Percentiles rank a stretch among this genome's conserved stretches.
These are phyloP conservation scores for Leptinotarsa juncta DNA, from an alignment of 2,888 invertebrate genomes.

Conservation along the genomic window DNA sequence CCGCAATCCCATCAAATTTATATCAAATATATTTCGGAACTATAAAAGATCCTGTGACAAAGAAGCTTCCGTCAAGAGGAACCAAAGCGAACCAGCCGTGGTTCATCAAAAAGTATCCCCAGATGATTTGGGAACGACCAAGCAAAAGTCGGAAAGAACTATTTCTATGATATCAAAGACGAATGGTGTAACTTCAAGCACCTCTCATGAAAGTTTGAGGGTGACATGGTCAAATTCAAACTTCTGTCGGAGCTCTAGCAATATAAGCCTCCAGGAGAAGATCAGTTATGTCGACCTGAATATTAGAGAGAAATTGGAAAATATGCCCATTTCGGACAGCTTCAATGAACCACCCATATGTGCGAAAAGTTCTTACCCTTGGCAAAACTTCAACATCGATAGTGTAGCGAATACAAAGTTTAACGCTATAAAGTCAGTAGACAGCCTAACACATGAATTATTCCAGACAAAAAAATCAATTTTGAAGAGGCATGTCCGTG, in stretches of 20 bases:
- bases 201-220: conserved; percentile 25
- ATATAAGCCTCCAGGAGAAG: conserved; percentile 24
- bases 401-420: conserved; percentile 20
- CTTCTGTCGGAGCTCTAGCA: conserved; percentile 24
- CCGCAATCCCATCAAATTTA: conserved; percentile 42
- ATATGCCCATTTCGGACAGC: conserved; percentile 25
- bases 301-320: conserved; percentile 34
- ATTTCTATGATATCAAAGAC: neutral
- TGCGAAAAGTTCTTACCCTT: conserved; percentile 41
- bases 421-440: conserved; percentile 21
- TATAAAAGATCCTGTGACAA: conserved; percentile 35
- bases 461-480: conserved; percentile 30
- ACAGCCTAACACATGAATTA: conserved; percentile 30
- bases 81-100: conserved; percentile 42
- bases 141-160: conserved; percentile 14
- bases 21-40: conserved; percentile 43
- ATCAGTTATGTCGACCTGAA: conserved; percentile 30
- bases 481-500: conserved; percentile 23
- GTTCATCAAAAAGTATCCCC: conserved; percentile 3
- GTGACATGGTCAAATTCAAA: conserved; percentile 30
- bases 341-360: conserved; percentile 22
- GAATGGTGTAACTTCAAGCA: conserved; percentile 3
- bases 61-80: conserved; percentile 36
- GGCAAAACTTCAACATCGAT: conserved; percentile 48
- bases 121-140: neutral